Percentiles rank a stretch among this genome's conserved stretches.
Conservation (phyloP, 2,113 vertebrate genomes). For the Cromileptes altivelis region DNA sequence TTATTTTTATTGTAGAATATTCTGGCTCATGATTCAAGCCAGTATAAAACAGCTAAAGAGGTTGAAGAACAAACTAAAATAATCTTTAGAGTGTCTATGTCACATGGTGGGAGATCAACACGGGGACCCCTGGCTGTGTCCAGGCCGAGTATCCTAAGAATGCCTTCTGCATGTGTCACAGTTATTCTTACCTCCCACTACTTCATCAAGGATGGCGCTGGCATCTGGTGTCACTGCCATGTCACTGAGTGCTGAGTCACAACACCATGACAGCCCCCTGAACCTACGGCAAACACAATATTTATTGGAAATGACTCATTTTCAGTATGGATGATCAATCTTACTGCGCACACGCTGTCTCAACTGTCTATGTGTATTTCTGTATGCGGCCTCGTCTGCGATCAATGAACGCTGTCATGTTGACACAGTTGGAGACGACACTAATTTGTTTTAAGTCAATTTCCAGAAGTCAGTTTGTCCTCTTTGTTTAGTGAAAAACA, state of each 20-base stretch:
- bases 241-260: slow-evolving; percentile 77
- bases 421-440: slow-evolving; percentile 23
- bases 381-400: slow-evolving; percentile 1
- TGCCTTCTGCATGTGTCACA: slow-evolving; percentile 70
- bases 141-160: slow-evolving; percentile 49
- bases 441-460: slow-evolving; percentile 8
- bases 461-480: not conserved
- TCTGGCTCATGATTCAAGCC: not conserved
- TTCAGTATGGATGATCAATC: slow-evolving; percentile 11
- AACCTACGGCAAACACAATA: slow-evolving; percentile 26
- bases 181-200: slow-evolving; percentile 74
- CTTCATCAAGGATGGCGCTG: slow-evolving; percentile 42
- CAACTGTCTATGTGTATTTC: slow-evolving; percentile 18
- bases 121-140: slow-evolving; percentile 38
- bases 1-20: slow-evolving; percentile 2
- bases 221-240: slow-evolving; percentile 63
- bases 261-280: slow-evolving; percentile 19
- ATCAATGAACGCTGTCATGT: slow-evolving; percentile 1
- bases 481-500: not conserved
- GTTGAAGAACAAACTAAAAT: not conserved
- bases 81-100: not conserved
- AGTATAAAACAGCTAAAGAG: not conserved
- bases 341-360: not conserved
- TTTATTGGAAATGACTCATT: slow-evolving; percentile 41
- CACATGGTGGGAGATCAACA: slow-evolving; percentile 20